phyloP scores from a whole-genome alignment of 2,888 invertebrate genomes.

The Tanytarsus gracilentus region DNA sequence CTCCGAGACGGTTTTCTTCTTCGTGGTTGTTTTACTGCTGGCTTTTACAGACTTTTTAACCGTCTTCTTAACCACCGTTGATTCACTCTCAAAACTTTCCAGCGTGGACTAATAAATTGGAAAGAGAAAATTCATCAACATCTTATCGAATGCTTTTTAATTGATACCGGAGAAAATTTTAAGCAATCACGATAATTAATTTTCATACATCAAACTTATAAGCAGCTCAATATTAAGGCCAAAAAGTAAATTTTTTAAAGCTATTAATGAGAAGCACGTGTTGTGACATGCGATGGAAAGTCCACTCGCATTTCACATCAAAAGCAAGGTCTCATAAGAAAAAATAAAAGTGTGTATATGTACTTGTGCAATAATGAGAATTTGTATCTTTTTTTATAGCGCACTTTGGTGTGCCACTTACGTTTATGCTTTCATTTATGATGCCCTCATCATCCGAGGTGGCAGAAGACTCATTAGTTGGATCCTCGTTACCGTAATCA shows the following conservation, averaged over 20 bases:
- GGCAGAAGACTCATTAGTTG: background rate
- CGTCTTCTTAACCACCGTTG: slow-evolving; percentile 13
- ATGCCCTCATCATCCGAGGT: slow-evolving; percentile 2
- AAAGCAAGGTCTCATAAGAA: too few species aligned
- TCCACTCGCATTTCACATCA: too few species aligned
- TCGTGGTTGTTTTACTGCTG: slow-evolving; percentile 7
- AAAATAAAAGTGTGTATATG: too few species aligned
- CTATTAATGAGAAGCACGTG: too few species aligned
- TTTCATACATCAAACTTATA: too few species aligned
- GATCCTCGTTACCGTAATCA: slow-evolving; percentile 2
- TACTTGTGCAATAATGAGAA: background rate
- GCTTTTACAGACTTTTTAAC: slow-evolving; percentile 17
- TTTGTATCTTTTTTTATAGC: background rate
- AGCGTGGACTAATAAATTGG: slow-evolving; percentile 7
- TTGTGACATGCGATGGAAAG: too few species aligned
- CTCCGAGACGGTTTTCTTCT: background rate
- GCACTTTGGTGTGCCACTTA: slow-evolving; percentile 20
- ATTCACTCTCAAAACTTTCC: slow-evolving; percentile 16
- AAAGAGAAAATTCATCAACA: too few species aligned
- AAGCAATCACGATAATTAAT: too few species aligned
- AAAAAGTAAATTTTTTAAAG: too few species aligned
- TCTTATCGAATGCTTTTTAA: too few species aligned
- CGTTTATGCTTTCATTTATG: slow-evolving; percentile 16
- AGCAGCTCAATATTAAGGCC: too few species aligned
- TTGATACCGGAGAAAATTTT: too few species aligned